phyloP scores from a whole-genome alignment of 2,888 invertebrate species.

The Folsomia candida region DNA sequence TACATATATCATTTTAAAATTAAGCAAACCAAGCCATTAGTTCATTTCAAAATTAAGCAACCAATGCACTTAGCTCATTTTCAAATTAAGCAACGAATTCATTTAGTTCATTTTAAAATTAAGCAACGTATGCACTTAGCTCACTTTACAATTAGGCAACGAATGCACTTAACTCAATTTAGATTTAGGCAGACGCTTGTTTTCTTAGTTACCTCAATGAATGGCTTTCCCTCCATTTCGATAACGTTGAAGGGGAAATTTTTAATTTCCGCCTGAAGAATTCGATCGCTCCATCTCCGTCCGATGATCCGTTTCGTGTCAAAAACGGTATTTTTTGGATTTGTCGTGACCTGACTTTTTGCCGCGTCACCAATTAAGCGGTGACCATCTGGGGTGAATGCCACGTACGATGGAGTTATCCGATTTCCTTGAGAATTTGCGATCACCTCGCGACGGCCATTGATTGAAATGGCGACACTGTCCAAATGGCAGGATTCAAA shows the following conservation, averaged over 20 bases:
- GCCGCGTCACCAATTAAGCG: constrained; percentile 61
- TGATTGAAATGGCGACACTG: constrained; percentile 59
- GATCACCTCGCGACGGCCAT: constrained; percentile 49
- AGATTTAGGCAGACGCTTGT: too few relatives aligned
- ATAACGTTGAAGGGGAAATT: constrained; percentile 58
- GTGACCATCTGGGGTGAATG: constrained; percentile 58
- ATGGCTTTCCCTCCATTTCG: constrained; percentile 57
- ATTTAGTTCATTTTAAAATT: too few relatives aligned
- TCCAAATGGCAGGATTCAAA: too few relatives aligned
- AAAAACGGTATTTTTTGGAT: constrained; percentile 62
- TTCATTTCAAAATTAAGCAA: too few relatives aligned
- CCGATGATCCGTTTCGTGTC: constrained; percentile 61
- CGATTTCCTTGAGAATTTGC: constrained; percentile 60
- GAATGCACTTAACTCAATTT: too few relatives aligned
- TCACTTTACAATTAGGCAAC: too few relatives aligned
- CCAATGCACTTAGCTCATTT: too few relatives aligned
- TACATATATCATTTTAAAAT: too few relatives aligned
- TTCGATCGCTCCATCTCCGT: constrained; percentile 57
- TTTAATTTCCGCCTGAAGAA: constrained; percentile 60
- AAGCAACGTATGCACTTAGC: too few relatives aligned
- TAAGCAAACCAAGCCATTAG: too few relatives aligned
- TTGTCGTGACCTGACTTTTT: constrained; percentile 61
- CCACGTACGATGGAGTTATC: constrained; percentile 59
- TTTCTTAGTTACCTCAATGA: too few relatives aligned
- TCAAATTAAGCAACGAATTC: too few relatives aligned